Base-by-base conservation (phyloP, 2,113 vertebrate genomes). In the Canis aureus region DNA sequence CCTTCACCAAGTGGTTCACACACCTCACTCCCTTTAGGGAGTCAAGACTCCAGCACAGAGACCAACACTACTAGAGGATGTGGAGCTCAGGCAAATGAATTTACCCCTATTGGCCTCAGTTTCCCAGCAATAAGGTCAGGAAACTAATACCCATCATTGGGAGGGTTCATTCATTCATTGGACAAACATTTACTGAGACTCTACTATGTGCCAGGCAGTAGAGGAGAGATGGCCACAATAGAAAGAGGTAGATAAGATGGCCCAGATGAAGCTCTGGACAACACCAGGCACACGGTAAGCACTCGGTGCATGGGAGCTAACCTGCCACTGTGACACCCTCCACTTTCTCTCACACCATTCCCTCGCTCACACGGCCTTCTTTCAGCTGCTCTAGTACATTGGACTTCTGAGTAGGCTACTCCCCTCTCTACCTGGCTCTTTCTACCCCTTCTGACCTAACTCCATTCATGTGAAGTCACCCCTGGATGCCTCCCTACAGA, bases 241-340 rank as follows among this genome's bases (percentile, higher is more conserved):
- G 4, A 1, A 25, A 27, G 49, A 60, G 64, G 9, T 19, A 66
- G 35, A 71, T 55, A 64, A 62, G 74, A 38, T 0, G 8, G 51
- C 29, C n/a, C 2, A 11, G 5, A 15, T 3, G 9, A n/a, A n/a
- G 71, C 60, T 67, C 35, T 10, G 64, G 80, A 19, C 32, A 51
- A 4, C 35, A 43, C 43, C 32, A 57, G 67, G 62, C 59, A 19
- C 19, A 57, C 0, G 9, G n/a, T 7, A 29, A 71, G 49, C 6
- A n/a, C 49, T 79, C 35, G 0, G 8, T 7, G 20, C 55, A 0
- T 0, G 49, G 27, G 13, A 57, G 89, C 38, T 17, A 1, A 8
- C 23, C 20, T 2, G 19, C 62, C 11, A 1, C 51, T 1, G 2
- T 0, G 12, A 23, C 67, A 62, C 38, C 9, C 23, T 12, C 76